Conservation (phyloP, 2,113 vertebrate species). For the Genyomyrus donnyi region DNA sequence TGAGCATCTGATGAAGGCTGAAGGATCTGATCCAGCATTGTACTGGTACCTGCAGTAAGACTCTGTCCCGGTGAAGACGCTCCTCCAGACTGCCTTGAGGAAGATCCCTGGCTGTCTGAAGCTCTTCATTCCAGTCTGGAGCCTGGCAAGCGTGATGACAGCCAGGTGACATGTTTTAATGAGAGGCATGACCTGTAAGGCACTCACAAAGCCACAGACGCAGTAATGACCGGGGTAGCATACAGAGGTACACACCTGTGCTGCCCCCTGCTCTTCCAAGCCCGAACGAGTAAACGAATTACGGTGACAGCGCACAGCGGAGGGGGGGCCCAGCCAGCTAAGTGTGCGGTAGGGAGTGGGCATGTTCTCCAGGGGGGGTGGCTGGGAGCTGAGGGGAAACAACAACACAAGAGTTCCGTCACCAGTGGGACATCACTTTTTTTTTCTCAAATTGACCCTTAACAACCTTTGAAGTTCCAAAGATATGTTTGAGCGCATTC, state of each 20-base stretch:
- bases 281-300: constrained; percentile 55
- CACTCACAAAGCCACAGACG: background rate
- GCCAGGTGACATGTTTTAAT: background rate
- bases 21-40: background rate
- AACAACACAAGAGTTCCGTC: background rate
- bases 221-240: background rate
- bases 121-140: constrained; percentile 75
- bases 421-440: background rate
- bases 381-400: constrained; percentile 39
- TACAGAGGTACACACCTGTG: constrained; percentile 48
- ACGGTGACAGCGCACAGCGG: constrained; percentile 52
- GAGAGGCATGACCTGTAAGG: background rate
- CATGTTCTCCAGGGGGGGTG: constrained; percentile 43
- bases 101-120: constrained; percentile 66
- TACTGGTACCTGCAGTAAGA: constrained; percentile 59
- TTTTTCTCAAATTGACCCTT: background rate
- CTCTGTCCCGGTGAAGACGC: constrained; percentile 59
- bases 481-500: background rate
- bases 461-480: background rate
- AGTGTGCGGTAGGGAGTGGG: constrained; percentile 57
- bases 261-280: constrained; percentile 50
- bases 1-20: background rate
- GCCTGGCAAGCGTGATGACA: constrained; percentile 38
- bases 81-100: constrained; percentile 57
- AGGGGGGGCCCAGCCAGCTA: constrained; percentile 60